Evolutionary conservation across 2,888 invertebrate genomes (phyloP), one percentile per base, ranked within the genome.

Genomic region (Serrognathus titanus): DNA sequence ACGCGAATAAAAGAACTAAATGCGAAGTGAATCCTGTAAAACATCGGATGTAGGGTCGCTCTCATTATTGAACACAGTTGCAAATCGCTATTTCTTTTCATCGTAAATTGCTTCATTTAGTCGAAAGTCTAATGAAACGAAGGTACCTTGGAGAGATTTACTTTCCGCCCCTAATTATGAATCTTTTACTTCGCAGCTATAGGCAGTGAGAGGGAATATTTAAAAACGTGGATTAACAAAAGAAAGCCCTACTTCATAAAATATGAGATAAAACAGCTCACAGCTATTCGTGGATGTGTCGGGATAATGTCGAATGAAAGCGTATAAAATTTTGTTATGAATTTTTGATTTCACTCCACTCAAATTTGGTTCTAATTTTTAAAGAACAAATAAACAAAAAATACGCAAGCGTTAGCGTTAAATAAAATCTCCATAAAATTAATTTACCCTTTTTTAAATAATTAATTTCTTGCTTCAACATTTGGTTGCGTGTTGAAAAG

Each of bases 41-140:
- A 64, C 60, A 65, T 59, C 61, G 59, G 60, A 56, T 16, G 43
- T 11, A 43, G 43, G n/a, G 43, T 53, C 53, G 43, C 58, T 61
- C 63, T 67, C 68, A 67, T 69, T 69, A 69, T 67, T 62, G 68
- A 68, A 62, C 64, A 65, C 60, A 65, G 62, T 59, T 65, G 69
- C 64, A 69, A 69, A 70, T 70, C 68, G 65, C 65, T 62, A 67
- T 66, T 69, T 68, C 69, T 69, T 70, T 70, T 69, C 69, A 70
- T 68, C 69, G 66, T 64, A 70, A 70, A 70, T 70, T 70, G 69
- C 70, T 69, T 69, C 69, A 70, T 69, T 70, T 70, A 69, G 68
- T 66, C 62, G 59, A 61, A 51, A 62, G 59, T 58, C 59, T 66
- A 66, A 66, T 66, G 64, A 63, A 64, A 64, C 66, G 65, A 57